These are phyloP conservation scores for Venustaconcha ellipsiformis DNA, from an alignment of 1,140 invertebrate genomes.

Conservation along the genomic window DNA sequence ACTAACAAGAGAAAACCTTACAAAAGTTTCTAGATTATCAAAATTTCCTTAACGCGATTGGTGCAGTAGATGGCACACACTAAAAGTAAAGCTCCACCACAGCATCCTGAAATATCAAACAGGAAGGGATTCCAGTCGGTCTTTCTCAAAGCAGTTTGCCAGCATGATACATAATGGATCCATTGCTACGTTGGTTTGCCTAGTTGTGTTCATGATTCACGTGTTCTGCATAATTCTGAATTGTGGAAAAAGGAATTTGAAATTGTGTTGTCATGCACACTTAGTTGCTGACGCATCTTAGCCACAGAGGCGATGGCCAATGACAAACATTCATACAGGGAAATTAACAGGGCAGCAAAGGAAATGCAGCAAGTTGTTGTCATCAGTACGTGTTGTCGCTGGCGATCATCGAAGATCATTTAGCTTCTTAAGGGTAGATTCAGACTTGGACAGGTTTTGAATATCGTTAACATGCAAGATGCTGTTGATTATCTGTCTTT, in stretches of 20 bases:
- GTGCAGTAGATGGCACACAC: conserved; percentile 41
- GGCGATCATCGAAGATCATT: no score
- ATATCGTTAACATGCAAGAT: no score
- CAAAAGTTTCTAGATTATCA: conserved; percentile 1
- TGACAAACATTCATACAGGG: conserved; percentile 21
- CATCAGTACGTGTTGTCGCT: no score
- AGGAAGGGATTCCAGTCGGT: conserved; percentile 58
- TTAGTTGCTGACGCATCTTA: conserved; percentile 59
- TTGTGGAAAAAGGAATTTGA: conserved; percentile 6
- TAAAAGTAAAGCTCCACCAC: conserved; percentile 35
- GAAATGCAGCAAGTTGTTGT: no score
- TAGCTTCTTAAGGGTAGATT: no score
- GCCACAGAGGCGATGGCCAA: conserved; percentile 48
- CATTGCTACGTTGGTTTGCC: conserved; percentile 50
- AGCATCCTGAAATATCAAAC: conserved; percentile 55
- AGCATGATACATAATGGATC: conserved; percentile 35
- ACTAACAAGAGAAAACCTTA: conserved; percentile 3
- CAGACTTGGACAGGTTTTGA: no score
- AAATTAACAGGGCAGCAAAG: no score
- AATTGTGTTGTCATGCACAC: conserved; percentile 35
- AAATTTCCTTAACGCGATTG: conserved; percentile 31
- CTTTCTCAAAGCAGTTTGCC: conserved; percentile 49
- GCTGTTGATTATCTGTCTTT: no score
- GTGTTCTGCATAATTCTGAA: conserved; percentile 41
- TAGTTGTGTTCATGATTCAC: conserved; percentile 52